A percentile compares a stretch with the other conserved stretches of the same genome.
phyloP scores from a whole-genome alignment of 2,113 vertebrate species.

The Pheucticus melanocephalus region DNA sequence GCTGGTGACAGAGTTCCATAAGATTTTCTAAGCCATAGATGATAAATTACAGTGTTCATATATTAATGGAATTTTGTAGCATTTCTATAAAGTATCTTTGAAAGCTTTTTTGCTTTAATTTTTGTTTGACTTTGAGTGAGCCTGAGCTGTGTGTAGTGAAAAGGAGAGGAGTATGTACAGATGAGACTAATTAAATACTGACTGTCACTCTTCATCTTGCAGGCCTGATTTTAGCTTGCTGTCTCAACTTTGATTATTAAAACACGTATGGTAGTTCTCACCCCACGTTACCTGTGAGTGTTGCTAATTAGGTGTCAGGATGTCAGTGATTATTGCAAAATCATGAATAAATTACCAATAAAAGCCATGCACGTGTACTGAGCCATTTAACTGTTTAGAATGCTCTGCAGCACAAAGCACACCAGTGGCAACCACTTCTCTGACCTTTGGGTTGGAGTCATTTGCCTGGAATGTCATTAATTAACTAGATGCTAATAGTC shows the following conservation, averaged over 20 bases:
- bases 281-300: conserved; percentile 15
- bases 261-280: neutral
- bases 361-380: neutral
- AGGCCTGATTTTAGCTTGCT: neutral
- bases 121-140: conserved; percentile 9
- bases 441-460: neutral
- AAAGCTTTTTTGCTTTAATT: conserved; percentile 34
- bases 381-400: neutral
- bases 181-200: conserved; percentile 36
- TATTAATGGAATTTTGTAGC: neutral
- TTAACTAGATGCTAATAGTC: neutral
- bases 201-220: neutral
- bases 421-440: neutral
- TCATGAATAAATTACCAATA: conserved; percentile 52
- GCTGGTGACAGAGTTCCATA: neutral
- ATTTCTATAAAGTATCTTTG: neutral
- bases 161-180: neutral
- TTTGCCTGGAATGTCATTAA: conserved; percentile 19
- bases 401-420: neutral
- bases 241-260: conserved; percentile 37
- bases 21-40: neutral
- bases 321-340: conserved; percentile 58
- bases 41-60: neutral
- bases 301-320: conserved; percentile 59
- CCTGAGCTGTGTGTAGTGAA: neutral